Percentiles rank a stretch among this genome's conserved stretches.
These are phyloP conservation scores for Alouatta palliata DNA, from an alignment of 2,113 vertebrate genomes.

Conservation along the genomic window DNA sequence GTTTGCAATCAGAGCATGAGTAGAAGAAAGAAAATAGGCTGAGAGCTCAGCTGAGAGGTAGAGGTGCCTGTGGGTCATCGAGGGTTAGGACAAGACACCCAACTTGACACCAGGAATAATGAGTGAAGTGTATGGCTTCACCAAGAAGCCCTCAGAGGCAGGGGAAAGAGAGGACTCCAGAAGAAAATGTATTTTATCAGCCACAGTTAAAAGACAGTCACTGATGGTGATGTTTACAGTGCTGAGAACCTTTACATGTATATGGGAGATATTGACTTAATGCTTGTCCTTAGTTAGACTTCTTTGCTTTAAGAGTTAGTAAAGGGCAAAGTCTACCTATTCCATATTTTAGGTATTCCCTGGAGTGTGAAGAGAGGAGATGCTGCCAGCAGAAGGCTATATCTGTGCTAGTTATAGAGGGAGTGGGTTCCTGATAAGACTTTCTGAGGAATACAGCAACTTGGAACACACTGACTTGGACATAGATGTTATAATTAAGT, in stretches of 20 bases:
- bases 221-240: neutral
- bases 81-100: neutral
- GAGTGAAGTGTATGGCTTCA: neutral
- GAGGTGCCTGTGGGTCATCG: neutral
- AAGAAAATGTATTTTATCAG: neutral
- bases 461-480: neutral
- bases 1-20: accelerated
- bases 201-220: neutral
- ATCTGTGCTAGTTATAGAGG: too few species aligned
- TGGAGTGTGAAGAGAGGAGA: neutral
- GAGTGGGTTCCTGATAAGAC: neutral
- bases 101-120: neutral
- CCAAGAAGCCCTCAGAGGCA: neutral
- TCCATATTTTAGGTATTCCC: neutral
- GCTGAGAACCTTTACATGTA: neutral
- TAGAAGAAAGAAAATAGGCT: neutral
- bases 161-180: neutral
- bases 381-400: neutral
- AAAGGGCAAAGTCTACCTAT: neutral
- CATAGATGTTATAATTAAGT: neutral
- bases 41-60: neutral
- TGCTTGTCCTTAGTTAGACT: neutral
- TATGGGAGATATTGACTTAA: neutral
- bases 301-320: neutral
- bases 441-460: neutral